Conservation (phyloP, 2,113 vertebrate genomes). For the Alouatta palliata region DNA sequence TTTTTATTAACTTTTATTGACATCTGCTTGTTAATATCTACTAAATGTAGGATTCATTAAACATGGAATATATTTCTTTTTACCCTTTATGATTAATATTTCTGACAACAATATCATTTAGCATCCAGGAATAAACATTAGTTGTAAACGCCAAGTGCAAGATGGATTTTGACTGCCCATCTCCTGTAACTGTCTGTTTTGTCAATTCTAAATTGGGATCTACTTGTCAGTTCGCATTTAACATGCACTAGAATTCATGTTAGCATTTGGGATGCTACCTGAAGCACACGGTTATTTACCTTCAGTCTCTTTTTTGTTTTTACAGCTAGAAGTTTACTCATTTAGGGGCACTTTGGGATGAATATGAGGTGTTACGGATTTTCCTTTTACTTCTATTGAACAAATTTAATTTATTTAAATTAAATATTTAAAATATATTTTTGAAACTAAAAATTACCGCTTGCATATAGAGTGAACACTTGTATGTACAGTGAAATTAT, state of each 20-base stretch:
- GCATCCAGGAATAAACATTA: not conserved
- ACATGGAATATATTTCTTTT: not conserved
- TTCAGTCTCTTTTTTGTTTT: not conserved
- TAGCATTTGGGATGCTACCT: not conserved
- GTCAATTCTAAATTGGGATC: constrained; percentile 11
- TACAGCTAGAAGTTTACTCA: not conserved
- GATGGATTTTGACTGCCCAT: not conserved
- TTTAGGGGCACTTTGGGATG: not conserved
- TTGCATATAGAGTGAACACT: not conserved
- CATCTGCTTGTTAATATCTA: not conserved
- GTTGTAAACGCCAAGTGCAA: not conserved
- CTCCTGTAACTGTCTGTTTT: not conserved
- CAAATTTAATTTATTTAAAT: not conserved
- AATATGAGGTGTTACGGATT: not conserved
- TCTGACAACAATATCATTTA: constrained; percentile 1
- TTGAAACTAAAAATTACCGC: not conserved
- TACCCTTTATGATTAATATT: not conserved
- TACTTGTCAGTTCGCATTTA: not conserved
- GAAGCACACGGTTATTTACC: not conserved
- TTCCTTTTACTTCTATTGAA: not conserved
- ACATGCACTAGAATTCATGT: not conserved
- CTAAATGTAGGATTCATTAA: not conserved
- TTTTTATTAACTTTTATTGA: not conserved
- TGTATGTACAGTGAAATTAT: not conserved
- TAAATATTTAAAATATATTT: not conserved